Evolutionary conservation across 2,888 invertebrate species (phyloP).

Genomic region (Sipha maydis): DNA sequence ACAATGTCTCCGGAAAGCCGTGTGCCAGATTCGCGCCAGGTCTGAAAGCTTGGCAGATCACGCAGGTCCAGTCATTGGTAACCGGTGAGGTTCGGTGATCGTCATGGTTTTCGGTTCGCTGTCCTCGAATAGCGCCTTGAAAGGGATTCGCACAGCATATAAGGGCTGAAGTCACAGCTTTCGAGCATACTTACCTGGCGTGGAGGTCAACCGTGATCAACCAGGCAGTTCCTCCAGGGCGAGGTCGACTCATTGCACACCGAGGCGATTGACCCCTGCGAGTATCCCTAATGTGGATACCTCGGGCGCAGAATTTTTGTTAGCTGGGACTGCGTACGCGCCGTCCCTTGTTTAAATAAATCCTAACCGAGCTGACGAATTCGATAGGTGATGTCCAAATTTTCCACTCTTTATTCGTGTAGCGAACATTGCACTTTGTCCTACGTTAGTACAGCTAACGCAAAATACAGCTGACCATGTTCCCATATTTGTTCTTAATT

Average conservation of each 20-base stretch:
- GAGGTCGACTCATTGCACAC: conserved; percentile 78
- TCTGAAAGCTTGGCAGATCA: too few relatives aligned
- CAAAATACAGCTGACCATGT: too few relatives aligned
- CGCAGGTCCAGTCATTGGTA: background rate
- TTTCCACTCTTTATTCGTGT: too few relatives aligned
- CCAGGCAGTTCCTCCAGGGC: conserved; percentile 77
- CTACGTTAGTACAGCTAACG: too few relatives aligned
- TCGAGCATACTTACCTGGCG: conserved; percentile 68
- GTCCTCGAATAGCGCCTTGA: conserved; percentile 64
- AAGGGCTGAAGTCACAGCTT: background rate
- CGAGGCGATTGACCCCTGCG: conserved; percentile 65
- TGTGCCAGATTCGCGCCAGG: too few relatives aligned
- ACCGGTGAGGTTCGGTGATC: background rate
- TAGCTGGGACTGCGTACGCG: conserved; percentile 62
- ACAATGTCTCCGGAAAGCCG: background rate
- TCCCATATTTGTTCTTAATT: too few relatives aligned
- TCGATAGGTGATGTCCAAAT: too few relatives aligned
- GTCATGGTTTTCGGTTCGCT: background rate
- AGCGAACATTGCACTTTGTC: too few relatives aligned
- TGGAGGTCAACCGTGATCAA: conserved; percentile 75
- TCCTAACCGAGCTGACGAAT: too few relatives aligned
- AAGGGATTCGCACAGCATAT: background rate
- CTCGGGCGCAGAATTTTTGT: conserved; percentile 69
- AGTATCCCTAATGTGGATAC: conserved; percentile 79
- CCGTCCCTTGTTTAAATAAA: conserved; percentile 52